Percentiles rank a stretch among this genome's conserved stretches.
Evolutionary conservation across 1,140 invertebrate genomes (phyloP).

Genomic region (Platorchestia sp.): DNA sequence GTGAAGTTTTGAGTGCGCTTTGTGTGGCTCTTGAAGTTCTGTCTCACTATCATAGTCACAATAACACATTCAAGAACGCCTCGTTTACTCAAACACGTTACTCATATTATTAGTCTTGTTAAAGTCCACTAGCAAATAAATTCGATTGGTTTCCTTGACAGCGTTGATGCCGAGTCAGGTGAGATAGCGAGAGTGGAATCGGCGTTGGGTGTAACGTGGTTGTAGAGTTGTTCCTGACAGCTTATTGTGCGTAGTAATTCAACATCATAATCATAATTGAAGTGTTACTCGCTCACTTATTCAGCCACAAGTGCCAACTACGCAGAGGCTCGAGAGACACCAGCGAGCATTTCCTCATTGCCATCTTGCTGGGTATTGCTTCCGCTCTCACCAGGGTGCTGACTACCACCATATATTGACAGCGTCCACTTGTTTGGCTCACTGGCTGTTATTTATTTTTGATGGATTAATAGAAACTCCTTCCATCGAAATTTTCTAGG

Average conservation of each 20-base stretch:
- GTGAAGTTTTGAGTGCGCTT: neutral
- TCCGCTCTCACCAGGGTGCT: too few species aligned
- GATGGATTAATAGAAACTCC: too few species aligned
- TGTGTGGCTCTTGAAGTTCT: neutral
- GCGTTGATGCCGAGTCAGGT: neutral
- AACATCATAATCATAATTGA: neutral
- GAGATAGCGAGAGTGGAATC: neutral
- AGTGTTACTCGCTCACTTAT: neutral
- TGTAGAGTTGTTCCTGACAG: neutral
- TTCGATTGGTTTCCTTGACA: neutral
- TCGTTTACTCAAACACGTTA: neutral
- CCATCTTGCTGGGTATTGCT: too few species aligned
- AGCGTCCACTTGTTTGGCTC: too few species aligned
- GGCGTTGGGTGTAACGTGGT: neutral
- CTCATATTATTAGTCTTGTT: neutral
- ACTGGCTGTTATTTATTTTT: too few species aligned
- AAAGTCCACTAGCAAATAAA: neutral
- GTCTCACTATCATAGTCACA: neutral
- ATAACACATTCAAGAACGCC: neutral
- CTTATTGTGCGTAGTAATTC: neutral
- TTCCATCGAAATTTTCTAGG: too few species aligned
- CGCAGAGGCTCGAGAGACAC: neutral
- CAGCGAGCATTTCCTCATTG: too few species aligned
- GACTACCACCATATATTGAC: too few species aligned
- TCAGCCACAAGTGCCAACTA: neutral